Evolutionary conservation across 2,797 vertebrate genomes (phyloP).

Genomic region (Hapalemur alaotrensis): DNA sequence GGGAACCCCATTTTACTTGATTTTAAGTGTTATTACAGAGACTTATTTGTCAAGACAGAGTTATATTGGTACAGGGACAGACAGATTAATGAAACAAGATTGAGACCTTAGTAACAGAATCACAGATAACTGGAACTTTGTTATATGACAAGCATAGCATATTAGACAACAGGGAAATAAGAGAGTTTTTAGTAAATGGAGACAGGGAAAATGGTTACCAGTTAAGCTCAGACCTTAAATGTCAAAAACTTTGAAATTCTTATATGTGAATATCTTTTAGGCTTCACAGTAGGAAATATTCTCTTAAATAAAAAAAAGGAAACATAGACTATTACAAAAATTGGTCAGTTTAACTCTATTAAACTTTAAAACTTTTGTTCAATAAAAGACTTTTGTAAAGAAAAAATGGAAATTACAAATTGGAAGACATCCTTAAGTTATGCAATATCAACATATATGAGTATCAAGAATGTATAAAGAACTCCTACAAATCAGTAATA

Average conservation of each 20-base stretch:
- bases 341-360: neutral
- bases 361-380: neutral
- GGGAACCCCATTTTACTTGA: neutral
- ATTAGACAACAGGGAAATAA: neutral
- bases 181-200: neutral
- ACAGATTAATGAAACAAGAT: neutral
- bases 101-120: neutral
- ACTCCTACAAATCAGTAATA: neutral
- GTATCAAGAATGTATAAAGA: neutral
- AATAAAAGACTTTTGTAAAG: constrained; percentile 8
- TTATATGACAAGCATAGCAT: neutral
- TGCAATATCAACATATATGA: neutral
- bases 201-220: neutral
- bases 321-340: neutral
- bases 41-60: neutral
- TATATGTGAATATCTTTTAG: neutral
- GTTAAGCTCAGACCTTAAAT: neutral
- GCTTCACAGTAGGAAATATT: neutral
- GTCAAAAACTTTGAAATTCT: neutral
- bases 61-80: neutral
- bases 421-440: neutral
- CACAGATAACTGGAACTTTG: neutral
- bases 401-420: constrained; percentile 1
- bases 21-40: neutral
- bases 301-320: neutral